Evolutionary conservation across 2,888 invertebrate genomes (phyloP), one percentile per base, ranked within the genome.

Genomic region (Andrena fulva): DNA sequence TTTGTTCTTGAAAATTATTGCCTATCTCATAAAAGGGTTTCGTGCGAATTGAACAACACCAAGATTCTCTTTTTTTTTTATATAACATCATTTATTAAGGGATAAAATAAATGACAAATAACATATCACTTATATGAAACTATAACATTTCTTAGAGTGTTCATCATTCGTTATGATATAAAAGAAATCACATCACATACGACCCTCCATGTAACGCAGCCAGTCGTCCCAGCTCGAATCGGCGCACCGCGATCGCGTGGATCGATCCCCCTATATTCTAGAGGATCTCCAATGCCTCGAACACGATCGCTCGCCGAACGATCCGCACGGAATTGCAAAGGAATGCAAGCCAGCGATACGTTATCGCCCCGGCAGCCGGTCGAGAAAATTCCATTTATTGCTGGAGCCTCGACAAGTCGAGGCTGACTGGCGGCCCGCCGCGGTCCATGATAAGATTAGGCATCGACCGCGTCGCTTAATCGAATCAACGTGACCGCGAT

Each of bases 81-180:
- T 93, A 93, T 94, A 94, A 94, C 93, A 93, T 94, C 93, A 93
- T 94, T 94, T 94, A 94, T 94, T 94, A 92, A 92, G 92, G 92
- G 92, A 92, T 93, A 93, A 94, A 94, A 94, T 94, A 93, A 94
- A 94, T 94, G 94, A 94, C 92, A 93, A 94, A 93, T 94, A 94
- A 94, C 93, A 93, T 94, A 94, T 94, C 92, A 92, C 93, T 93
- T 94, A 93, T 93, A 94, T 91, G 93, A 94, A 94, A 94, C 93
- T 94, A 93, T 93, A 94, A 94, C 93, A 94, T 93, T 93, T 93
- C 91, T 94, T 93, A 93, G 89, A 92, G 92, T 93, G 92, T 93
- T 94, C 92, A 92, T 93, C 92, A 90, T 92, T 92, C 89, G 90
- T 93, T 94, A 94, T 90, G 92, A 94, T 93, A 93, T 93, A 94